These are phyloP conservation scores for Drosophila anceps DNA, from an alignment of 2,888 invertebrate species.

Conservation along the genomic window DNA sequence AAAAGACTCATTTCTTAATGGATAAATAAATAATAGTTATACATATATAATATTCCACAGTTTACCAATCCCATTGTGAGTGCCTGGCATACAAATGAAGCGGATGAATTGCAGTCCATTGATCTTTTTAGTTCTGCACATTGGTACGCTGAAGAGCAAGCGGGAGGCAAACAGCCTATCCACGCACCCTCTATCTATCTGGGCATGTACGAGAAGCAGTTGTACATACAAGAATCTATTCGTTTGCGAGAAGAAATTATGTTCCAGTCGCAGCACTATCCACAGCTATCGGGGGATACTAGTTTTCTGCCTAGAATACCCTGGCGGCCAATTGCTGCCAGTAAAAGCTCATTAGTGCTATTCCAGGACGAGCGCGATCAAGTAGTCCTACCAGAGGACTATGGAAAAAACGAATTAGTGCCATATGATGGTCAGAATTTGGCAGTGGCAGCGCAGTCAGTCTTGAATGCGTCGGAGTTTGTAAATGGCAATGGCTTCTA, in stretches of 20 bases:
- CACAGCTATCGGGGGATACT: conserved; percentile 83
- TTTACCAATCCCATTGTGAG: conserved; percentile 94
- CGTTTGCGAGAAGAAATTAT: conserved; percentile 80
- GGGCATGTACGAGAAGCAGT: conserved; percentile 93
- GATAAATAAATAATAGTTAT: background rate
- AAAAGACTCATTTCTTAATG: background rate
- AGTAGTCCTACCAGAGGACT: conserved; percentile 35
- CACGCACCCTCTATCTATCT: conserved; percentile 90
- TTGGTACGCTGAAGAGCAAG: conserved; percentile 82
- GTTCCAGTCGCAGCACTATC: conserved; percentile 78
- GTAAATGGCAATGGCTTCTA: conserved; percentile 93
- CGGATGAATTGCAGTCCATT: conserved; percentile 88
- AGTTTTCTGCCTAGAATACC: conserved; percentile 86
- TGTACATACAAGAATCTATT: conserved; percentile 86
- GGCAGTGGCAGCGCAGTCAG: conserved; percentile 89
- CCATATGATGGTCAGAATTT: conserved; percentile 85
- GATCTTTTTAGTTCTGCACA: conserved; percentile 90
- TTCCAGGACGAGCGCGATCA: conserved; percentile 56
- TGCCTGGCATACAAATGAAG: conserved; percentile 91
- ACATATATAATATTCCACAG: conserved; percentile 85
- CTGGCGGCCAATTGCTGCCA: conserved; percentile 90
- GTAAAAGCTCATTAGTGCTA: conserved; percentile 84
- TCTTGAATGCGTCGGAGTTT: conserved; percentile 90
- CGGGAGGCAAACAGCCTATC: conserved; percentile 81
- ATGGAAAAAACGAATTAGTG: conserved; percentile 68